A percentile compares a stretch with the other conserved stretches of the same genome.
phyloP scores from a whole-genome alignment of 2,113 vertebrate genomes.

The Phyllostomus discolor region DNA sequence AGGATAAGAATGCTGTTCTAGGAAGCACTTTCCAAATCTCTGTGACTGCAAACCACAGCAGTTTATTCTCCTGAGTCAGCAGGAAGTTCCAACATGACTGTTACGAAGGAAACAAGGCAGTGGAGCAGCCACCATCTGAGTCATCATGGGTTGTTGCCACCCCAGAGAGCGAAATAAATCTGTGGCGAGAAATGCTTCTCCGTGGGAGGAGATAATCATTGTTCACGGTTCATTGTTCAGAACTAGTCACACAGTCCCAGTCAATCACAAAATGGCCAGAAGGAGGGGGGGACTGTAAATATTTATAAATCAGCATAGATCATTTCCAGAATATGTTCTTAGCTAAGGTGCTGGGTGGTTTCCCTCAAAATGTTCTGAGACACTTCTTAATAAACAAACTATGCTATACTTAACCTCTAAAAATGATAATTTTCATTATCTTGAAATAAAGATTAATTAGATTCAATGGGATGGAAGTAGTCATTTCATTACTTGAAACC shows the following conservation, averaged over 20 bases:
- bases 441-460: not conserved
- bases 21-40: not conserved
- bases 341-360: not conserved
- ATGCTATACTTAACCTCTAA: not conserved
- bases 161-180: not conserved
- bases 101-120: not conserved
- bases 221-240: not conserved
- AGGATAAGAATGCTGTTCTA: not conserved
- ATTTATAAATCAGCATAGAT: not conserved
- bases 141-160: not conserved
- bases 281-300: not conserved
- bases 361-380: not conserved
- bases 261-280: not conserved
- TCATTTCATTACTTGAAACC: conserved; percentile 10
- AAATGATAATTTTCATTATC: not conserved
- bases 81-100: not conserved
- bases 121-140: not conserved
- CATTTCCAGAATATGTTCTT: not conserved
- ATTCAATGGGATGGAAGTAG: not conserved
- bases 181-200: not conserved
- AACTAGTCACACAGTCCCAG: not conserved
- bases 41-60: not conserved
- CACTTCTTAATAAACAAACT: not conserved
- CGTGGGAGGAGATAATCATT: not conserved
- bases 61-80: not conserved